A percentile compares a stretch with the other conserved stretches of the same genome.
phyloP scores from a whole-genome alignment of 2,888 invertebrate species.

The Ramazzottius varieornatus region DNA sequence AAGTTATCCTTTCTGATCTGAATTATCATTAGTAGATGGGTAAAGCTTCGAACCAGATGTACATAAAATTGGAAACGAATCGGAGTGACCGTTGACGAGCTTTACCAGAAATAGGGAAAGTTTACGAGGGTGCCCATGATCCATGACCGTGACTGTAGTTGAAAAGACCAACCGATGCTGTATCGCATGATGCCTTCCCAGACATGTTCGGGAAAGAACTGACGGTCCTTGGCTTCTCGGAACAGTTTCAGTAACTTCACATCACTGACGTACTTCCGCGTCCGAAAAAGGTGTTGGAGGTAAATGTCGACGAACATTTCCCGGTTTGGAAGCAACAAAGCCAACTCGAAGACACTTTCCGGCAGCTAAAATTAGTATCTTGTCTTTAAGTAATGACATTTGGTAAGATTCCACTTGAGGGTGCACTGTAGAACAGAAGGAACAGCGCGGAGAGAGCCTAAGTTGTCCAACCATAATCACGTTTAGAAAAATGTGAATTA shows the following conservation, averaged over 20 bases:
- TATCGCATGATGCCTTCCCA: neutral
- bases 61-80: no score
- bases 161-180: neutral
- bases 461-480: neutral
- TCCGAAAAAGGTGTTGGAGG: neutral
- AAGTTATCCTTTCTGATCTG: no score
- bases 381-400: neutral
- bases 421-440: neutral
- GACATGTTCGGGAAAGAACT: slow-evolving; percentile 1
- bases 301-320: neutral
- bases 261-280: neutral
- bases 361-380: neutral
- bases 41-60: no score
- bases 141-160: no score
- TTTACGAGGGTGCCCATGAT: no score
- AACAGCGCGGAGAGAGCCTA: neutral
- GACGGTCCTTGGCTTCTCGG: neutral
- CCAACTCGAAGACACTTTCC: neutral
- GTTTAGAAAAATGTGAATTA: no score
- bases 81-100: no score
- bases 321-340: neutral
- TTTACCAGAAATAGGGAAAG: no score
- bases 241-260: neutral
- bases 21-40: no score
- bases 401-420: neutral